Percentiles rank a stretch among this genome's conserved stretches.
phyloP scores from a whole-genome alignment of 2,888 invertebrate species.

The Andrena bicolor region DNA sequence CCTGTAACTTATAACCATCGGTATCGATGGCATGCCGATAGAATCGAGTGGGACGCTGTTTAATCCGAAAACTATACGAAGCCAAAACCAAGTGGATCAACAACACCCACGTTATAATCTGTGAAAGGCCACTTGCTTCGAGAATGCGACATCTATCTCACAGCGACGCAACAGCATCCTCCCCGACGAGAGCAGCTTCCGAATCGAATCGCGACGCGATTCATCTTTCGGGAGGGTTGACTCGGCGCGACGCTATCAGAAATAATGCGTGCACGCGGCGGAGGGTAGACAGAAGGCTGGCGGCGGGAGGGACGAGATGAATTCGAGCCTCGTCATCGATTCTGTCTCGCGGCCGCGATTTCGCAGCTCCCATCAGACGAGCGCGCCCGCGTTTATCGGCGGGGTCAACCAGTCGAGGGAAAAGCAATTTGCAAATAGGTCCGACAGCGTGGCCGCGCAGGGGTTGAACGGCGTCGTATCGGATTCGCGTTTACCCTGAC shows the following conservation, averaged over 20 bases:
- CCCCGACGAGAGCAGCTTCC: conserved; percentile 1
- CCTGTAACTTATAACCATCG: no score
- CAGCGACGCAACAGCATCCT: no score
- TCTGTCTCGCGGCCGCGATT: conserved; percentile 68
- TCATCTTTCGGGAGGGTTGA: conserved; percentile 1
- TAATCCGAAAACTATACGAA: no score
- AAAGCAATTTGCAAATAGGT: conserved; percentile 84
- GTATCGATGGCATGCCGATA: no score
- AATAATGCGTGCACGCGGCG: conserved; percentile 9
- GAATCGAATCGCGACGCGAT: background rate
- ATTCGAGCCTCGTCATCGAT: conserved; percentile 68
- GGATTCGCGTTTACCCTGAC: conserved; percentile 69
- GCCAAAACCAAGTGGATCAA: no score
- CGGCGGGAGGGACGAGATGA: background rate
- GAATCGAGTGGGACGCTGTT: no score
- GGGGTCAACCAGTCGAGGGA: conserved; percentile 68
- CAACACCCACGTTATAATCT: no score
- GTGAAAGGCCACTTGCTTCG: no score
- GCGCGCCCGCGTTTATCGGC: conserved; percentile 79
- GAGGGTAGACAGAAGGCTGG: conserved; percentile 39
- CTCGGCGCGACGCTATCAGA: conserved; percentile 5
- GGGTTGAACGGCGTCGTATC: conserved; percentile 71
- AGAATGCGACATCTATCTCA: no score
- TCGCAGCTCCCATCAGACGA: conserved; percentile 79
- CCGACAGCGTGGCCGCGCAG: conserved; percentile 61